These are phyloP conservation scores for Corydoras sp. DNA, from an alignment of 2,113 vertebrate genomes.

Conservation along the genomic window DNA sequence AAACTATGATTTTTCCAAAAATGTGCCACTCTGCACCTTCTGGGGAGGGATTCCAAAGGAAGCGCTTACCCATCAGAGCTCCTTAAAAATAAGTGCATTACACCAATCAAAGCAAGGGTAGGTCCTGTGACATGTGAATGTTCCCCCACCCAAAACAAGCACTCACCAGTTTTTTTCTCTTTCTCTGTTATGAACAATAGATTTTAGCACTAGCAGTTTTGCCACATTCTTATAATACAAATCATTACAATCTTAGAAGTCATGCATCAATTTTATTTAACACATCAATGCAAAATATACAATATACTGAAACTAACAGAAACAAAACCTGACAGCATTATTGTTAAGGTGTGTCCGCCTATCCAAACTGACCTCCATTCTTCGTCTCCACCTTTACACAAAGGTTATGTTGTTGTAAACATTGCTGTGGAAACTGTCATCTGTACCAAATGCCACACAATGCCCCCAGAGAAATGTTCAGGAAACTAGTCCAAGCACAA, in stretches of 20 bases:
- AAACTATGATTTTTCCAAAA: too few relatives aligned
- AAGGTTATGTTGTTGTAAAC: constrained; percentile 2
- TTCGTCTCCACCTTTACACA: not conserved
- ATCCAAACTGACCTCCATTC: not conserved
- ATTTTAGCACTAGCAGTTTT: not conserved
- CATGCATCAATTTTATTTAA: too few relatives aligned
- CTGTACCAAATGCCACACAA: not conserved
- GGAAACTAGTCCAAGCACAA: not conserved
- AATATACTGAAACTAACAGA: constrained; percentile 7
- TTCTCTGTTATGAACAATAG: too few relatives aligned
- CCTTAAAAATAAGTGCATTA: constrained; percentile 9
- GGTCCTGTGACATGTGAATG: not conserved
- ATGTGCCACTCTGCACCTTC: too few relatives aligned
- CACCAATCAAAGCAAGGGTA: constrained; percentile 6
- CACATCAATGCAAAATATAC: too few relatives aligned
- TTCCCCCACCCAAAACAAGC: not conserved
- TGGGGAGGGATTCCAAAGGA: too few relatives aligned
- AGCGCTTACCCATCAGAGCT: not conserved
- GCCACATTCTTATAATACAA: constrained; percentile 5
- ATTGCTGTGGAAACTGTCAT: not conserved
- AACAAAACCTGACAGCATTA: constrained; percentile 15
- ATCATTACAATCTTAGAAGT: not conserved
- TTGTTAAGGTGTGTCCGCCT: not conserved
- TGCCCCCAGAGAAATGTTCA: not conserved
- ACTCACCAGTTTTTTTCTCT: too few relatives aligned